phyloP scores from a whole-genome alignment of 2,797 vertebrate species.

The Pteropus rufus region DNA sequence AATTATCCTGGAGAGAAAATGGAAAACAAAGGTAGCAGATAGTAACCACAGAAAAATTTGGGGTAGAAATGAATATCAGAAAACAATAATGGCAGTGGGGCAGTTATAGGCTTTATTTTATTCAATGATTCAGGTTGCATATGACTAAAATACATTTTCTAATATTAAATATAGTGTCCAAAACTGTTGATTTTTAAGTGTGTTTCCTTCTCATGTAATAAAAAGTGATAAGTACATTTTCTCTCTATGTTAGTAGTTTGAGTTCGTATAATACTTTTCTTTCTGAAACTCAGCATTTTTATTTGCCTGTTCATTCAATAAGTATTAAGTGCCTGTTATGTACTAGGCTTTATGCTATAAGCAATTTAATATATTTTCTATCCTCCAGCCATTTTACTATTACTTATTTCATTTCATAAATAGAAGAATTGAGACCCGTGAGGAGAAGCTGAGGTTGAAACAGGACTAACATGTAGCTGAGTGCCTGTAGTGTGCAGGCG shows the following conservation, averaged over 20 bases:
- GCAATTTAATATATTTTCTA: not conserved
- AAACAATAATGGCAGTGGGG: not conserved
- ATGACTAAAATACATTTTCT: not conserved
- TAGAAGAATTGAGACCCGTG: not conserved
- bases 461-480: not conserved
- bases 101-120: not conserved
- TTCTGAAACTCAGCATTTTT: not conserved
- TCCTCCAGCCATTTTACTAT: not conserved
- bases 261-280: not conserved
- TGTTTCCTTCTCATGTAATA: not conserved
- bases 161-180: not conserved
- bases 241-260: not conserved
- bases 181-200: not conserved
- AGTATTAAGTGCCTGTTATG: not conserved
- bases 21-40: not conserved
- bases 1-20: not conserved
- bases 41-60: not conserved
- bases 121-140: not conserved
- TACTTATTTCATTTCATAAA: not conserved
- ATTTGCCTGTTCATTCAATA: not conserved
- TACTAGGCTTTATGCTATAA: not conserved
- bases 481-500: fast-evolving
- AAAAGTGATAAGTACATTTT: not conserved
- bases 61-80: not conserved
- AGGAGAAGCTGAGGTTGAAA: not conserved